Evolutionary conservation across 2,888 invertebrate species (phyloP).

Genomic region (Agrotis puta): DNA sequence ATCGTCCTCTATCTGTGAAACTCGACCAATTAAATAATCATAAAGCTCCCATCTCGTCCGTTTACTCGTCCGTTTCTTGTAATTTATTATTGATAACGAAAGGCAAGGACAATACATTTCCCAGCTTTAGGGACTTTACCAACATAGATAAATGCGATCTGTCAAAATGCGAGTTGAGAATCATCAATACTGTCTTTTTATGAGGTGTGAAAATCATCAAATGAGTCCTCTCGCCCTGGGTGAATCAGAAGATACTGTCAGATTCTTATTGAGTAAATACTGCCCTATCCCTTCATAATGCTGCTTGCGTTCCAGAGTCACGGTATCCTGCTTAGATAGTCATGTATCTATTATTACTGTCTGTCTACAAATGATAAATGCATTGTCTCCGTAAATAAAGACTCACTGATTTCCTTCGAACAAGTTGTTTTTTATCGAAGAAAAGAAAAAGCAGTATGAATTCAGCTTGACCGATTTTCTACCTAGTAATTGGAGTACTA

Average conservation of each 20-base stretch:
- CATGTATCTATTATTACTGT: no score
- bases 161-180: neutral
- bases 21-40: slow-evolving; percentile 27
- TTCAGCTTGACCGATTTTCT: neutral
- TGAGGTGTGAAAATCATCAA: no score
- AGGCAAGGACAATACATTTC: neutral
- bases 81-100: slow-evolving; percentile 25
- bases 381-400: no score
- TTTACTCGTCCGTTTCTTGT: slow-evolving; percentile 11
- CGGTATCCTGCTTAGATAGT: no score
- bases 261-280: no score
- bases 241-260: no score
- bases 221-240: no score
- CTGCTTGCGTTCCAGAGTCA: no score
- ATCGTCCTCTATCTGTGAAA: neutral
- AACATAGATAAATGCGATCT: slow-evolving; percentile 3
- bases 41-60: slow-evolving; percentile 8
- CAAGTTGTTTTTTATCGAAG: no score
- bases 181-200: neutral
- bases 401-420: no score
- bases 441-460: neutral
- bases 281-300: no score
- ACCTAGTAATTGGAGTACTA: neutral
- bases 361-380: no score
- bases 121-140: neutral